phyloP scores from a whole-genome alignment of 1,140 invertebrate genomes.

The Teleopsis dalmanni region DNA sequence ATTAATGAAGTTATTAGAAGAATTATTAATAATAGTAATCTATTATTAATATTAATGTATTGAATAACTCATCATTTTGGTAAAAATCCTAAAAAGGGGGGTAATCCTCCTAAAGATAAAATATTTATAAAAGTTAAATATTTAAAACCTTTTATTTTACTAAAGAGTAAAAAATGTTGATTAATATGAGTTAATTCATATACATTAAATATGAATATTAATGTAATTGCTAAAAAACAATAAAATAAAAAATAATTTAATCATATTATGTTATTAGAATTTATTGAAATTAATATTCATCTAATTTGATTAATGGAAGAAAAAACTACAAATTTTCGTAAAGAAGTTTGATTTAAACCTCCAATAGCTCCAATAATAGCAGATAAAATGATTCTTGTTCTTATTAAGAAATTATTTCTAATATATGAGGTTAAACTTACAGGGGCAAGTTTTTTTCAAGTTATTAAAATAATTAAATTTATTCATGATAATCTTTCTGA shows the following conservation, averaged over 20 bases:
- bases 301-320: too few species aligned
- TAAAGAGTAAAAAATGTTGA: slow-evolving; percentile 43
- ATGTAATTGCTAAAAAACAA: slow-evolving; percentile 38
- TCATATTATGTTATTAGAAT: slow-evolving; percentile 47
- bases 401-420: slow-evolving; percentile 19
- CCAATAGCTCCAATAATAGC: slow-evolving; percentile 38
- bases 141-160: slow-evolving; percentile 42
- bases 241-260: slow-evolving; percentile 45
- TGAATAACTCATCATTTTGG: slow-evolving; percentile 50
- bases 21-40: slow-evolving; percentile 38
- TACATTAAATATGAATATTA: slow-evolving; percentile 43
- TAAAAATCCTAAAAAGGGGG: slow-evolving; percentile 50
- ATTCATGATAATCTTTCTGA: too few species aligned
- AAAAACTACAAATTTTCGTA: too few species aligned
- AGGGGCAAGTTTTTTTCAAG: neutral
- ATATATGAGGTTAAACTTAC: slow-evolving; percentile 6
- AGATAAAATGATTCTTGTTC: slow-evolving; percentile 42
- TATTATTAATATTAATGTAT: slow-evolving; percentile 42
- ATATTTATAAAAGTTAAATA: slow-evolving; percentile 46
- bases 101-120: slow-evolving; percentile 48
- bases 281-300: too few species aligned
- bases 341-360: slow-evolving; percentile 46
- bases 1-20: too few species aligned
- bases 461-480: too few species aligned
- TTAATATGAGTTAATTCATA: slow-evolving; percentile 46